phyloP scores from a whole-genome alignment of 2,797 vertebrate species.

The Peromyscus eremicus region DNA sequence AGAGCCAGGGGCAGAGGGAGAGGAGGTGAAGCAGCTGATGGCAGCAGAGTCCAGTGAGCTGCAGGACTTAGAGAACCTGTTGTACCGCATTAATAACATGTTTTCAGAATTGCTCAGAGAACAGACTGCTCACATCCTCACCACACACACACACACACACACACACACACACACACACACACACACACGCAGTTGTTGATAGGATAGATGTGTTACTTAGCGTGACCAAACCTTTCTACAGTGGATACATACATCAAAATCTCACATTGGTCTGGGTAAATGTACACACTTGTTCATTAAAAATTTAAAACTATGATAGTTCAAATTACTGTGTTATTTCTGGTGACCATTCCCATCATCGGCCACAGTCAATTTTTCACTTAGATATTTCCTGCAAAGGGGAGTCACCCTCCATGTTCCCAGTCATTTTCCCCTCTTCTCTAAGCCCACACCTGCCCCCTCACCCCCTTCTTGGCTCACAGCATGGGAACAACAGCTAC shows the following conservation, averaged over 20 bases:
- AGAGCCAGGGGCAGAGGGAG: background rate
- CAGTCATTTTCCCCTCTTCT: slow-evolving; percentile 70
- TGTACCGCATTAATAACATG: background rate
- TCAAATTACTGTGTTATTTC: slow-evolving; percentile 79
- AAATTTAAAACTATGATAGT: slow-evolving; percentile 75
- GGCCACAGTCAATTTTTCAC: slow-evolving; percentile 84
- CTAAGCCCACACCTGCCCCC: slow-evolving; percentile 71
- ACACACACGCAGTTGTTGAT: background rate
- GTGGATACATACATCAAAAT: background rate
- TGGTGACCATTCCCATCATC: slow-evolving; percentile 81
- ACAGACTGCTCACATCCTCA: background rate
- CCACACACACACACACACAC: background rate
- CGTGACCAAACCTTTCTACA: background rate
- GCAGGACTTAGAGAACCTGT: no score
- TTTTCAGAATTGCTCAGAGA: background rate
- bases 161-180: background rate
- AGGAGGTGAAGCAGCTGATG: accelerated
- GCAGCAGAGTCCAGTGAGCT: background rate
- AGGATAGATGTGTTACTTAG: background rate
- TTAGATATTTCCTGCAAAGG: slow-evolving; percentile 61
- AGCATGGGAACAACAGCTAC: slow-evolving; percentile 87
- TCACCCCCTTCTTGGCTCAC: slow-evolving; percentile 81
- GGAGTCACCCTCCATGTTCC: slow-evolving; percentile 21
- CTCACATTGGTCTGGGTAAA: background rate
- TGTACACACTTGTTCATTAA: background rate